Conservation (phyloP, 30 jellyfish, hydroid and myxozoan genomes). For the Turritopsis rubra region DNA sequence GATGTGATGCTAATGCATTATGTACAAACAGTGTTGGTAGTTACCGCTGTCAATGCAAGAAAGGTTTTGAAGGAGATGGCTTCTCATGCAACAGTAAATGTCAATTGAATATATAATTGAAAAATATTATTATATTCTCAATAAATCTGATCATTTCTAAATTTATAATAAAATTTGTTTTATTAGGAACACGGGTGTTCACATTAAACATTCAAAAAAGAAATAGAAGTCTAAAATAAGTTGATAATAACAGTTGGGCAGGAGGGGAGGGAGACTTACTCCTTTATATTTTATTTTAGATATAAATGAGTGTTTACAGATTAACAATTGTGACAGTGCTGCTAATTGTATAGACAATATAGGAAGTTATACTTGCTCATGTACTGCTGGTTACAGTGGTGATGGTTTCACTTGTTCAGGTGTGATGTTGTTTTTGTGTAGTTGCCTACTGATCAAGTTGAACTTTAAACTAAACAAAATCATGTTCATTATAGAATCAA, state of each 20-base stretch:
- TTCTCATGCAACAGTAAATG: neutral
- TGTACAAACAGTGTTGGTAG: conserved; percentile 2
- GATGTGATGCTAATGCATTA: conserved; percentile 10
- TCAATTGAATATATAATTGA: neutral
- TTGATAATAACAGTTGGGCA: no score
- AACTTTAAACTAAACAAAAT: no score
- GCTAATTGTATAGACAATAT: conserved; percentile 11
- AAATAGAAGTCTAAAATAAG: no score
- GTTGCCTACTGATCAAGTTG: neutral
- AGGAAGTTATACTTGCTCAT: conserved; percentile 12
- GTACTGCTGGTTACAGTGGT: conserved; percentile 10
- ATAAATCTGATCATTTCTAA: no score
- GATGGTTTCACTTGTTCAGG: neutral
- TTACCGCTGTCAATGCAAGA: conserved; percentile 5
- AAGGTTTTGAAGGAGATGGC: conserved; percentile 12
- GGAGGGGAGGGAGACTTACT: no score
- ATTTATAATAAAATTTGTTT: no score
- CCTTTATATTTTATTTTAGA: neutral
- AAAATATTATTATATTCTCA: neutral
- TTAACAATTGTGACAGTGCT: conserved; percentile 2
- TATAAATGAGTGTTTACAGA: conserved; percentile 21
- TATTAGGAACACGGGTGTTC: no score
- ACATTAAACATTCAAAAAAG: no score
- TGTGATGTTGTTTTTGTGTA: neutral
- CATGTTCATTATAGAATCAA: no score